Base-by-base conservation (phyloP, 2,888 invertebrate species). In the Nematopogon swammerdamellus region DNA sequence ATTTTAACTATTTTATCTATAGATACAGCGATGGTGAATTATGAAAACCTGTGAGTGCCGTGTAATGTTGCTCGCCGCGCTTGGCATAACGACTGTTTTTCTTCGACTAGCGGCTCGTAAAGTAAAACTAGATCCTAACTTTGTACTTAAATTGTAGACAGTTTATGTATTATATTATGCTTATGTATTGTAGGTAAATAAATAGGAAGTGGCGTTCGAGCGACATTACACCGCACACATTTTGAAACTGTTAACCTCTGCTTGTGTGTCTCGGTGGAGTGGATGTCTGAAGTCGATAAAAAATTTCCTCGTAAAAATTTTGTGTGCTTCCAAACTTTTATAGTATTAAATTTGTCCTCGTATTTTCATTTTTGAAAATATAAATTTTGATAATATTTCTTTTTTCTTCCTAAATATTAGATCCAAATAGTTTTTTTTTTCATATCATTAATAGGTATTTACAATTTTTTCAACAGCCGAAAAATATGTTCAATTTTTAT, bases 341-440 rank as follows among this genome's bases (percentile, higher is more conserved):
- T 69, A 74, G 70, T 72, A 75, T 72, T 76, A 72, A 62, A 71
- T 71, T 74, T 76, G 75, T 72, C 72, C 67, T 77, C 76, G 79
- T 76, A 75, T 75, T 36, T n/a, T 79, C 74, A 73, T 79, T 79
- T 79, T 80, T 79, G 77, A 79, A 80, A 80, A 76, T 79, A 80
- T 77, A 80, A 80, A 79, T 77, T 80, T 80, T 76, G 79, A 75
- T 79, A 77, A 80, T 79, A 79, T 76, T 79, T 74, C 63, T 72
- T 70, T 74, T 75, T 74, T n/a, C n/a, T 77, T 76, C 77, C 77
- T 76, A 79, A 80, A 79, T 77, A 79, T 79, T 77, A 79, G 10
- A 70, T 80, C 80, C 79, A 80, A 80, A 79, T 79, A 80, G 76
- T 77, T 79, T 53, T 52, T 48, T 50, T 74, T 72, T n/a, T n/a